Conservation (phyloP, 2,113 vertebrate species). For the Himantopus leucocephalus region DNA sequence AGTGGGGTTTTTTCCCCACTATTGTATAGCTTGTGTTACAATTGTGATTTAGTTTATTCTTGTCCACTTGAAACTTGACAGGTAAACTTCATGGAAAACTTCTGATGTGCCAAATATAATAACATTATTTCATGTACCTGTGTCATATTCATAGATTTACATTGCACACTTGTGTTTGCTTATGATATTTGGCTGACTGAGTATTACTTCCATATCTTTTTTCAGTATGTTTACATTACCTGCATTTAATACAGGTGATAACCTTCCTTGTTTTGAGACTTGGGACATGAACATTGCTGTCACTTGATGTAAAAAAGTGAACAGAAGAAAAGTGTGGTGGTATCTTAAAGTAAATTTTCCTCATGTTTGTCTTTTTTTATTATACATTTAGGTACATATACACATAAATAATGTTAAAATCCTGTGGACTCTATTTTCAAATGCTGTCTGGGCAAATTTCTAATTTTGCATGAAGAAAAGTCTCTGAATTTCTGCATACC, state of each 20-base stretch:
- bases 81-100: background rate
- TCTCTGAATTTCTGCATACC: background rate
- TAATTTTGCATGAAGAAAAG: background rate
- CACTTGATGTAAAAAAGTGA: background rate
- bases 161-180: background rate
- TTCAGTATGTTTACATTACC: background rate
- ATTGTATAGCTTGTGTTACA: background rate
- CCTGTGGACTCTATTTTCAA: background rate
- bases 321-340: background rate
- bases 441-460: background rate
- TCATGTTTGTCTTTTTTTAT: rapidly evolving
- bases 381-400: background rate
- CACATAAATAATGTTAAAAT: background rate
- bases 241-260: background rate
- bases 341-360: background rate
- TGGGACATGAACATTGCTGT: background rate
- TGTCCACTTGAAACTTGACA: background rate
- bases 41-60: background rate
- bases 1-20: rapidly evolving
- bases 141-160: background rate
- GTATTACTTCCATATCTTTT: background rate
- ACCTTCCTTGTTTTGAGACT: background rate
- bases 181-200: background rate
- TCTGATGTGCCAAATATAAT: background rate
- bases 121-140: background rate